Evolutionary conservation across 2,888 invertebrate genomes (phyloP).

Genomic region (Frankliniella fusca): DNA sequence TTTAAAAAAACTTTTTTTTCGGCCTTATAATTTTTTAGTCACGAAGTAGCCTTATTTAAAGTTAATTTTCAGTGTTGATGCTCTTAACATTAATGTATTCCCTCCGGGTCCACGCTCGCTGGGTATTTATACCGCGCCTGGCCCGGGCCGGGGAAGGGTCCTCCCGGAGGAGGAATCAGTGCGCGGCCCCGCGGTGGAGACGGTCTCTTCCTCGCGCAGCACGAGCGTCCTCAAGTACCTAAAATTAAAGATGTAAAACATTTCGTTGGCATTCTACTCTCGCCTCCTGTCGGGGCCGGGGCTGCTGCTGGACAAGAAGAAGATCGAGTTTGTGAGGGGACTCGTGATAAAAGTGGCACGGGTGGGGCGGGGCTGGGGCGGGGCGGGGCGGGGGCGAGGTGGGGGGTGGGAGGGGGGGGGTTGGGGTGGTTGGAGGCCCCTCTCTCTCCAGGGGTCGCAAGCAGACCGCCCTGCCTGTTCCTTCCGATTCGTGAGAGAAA

Average conservation of each 20-base stretch:
- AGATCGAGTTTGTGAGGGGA: background rate
- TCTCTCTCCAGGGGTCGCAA: background rate
- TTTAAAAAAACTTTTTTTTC: no score
- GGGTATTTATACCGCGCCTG: no score
- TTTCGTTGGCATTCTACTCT: background rate
- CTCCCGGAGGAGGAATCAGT: no score
- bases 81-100: no score
- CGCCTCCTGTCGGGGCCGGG: background rate
- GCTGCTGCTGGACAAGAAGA: background rate
- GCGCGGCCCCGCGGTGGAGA: no score
- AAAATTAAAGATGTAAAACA: conserved; percentile 10
- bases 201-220: no score
- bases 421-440: background rate
- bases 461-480: background rate
- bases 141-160: no score
- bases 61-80: no score
- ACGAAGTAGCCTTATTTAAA: no score
- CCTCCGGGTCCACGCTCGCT: no score
- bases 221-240: background rate
- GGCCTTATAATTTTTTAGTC: no score
- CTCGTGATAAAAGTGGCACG: background rate
- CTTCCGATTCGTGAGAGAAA: conserved; percentile 6
- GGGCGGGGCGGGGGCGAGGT: background rate
- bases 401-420: background rate
- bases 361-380: background rate